Evolutionary conservation across 2,888 invertebrate species (phyloP).

Genomic region (Lasioglossum zephyrum): DNA sequence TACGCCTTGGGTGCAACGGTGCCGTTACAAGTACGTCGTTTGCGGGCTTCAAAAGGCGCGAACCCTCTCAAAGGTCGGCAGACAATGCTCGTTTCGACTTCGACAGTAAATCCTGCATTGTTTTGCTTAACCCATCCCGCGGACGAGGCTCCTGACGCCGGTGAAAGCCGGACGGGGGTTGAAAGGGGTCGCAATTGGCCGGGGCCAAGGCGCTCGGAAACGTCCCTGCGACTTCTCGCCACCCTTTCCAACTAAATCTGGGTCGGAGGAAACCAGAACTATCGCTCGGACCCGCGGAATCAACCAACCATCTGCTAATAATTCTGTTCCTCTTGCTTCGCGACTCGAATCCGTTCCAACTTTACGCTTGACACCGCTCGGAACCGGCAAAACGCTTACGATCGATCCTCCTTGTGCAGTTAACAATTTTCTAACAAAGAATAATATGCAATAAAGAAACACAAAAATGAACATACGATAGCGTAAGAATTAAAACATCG

Average conservation of each 20-base stretch:
- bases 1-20: slow-evolving; percentile 3
- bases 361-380: neutral
- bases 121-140: slow-evolving; percentile 62
- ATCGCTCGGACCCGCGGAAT: neutral
- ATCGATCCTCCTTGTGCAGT: neutral
- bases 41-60: slow-evolving; percentile 52
- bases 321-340: neutral
- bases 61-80: slow-evolving; percentile 39
- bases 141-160: slow-evolving; percentile 29
- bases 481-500: neutral
- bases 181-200: slow-evolving; percentile 43
- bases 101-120: slow-evolving; percentile 68
- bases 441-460: too few relatives aligned
- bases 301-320: slow-evolving; percentile 19
- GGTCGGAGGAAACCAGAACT: slow-evolving; percentile 23
- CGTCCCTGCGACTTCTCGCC: slow-evolving; percentile 7
- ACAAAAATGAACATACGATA: too few relatives aligned
- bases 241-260: slow-evolving; percentile 23
- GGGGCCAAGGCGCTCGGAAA: slow-evolving; percentile 18
- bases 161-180: slow-evolving; percentile 24
- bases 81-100: slow-evolving; percentile 66
- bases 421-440: neutral
- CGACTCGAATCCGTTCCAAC: neutral
- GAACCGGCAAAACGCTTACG: neutral
- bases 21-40: slow-evolving; percentile 49